A percentile compares a stretch with the other conserved stretches of the same genome.
Conservation (phyloP, 1,140 invertebrate species). For the Pteromalus puparum region DNA sequence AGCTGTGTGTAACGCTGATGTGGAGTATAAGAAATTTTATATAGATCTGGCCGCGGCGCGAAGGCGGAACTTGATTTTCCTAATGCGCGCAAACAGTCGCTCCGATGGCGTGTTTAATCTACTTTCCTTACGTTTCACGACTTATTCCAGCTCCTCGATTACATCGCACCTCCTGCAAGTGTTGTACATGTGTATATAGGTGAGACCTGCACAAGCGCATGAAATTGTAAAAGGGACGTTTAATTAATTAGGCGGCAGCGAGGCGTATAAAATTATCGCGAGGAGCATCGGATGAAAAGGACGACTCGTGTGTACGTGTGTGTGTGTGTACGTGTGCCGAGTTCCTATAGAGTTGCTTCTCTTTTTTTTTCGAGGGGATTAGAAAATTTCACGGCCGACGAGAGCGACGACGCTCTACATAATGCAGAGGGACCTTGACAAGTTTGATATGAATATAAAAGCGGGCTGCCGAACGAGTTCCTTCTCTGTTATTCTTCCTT, state of each 20-base stretch:
- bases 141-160: slow-evolving; percentile 7
- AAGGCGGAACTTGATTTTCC: slow-evolving; percentile 44
- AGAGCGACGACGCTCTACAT: neutral
- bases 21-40: neutral
- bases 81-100: slow-evolving; percentile 25
- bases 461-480: neutral
- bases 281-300: neutral
- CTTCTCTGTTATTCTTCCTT: neutral
- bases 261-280: slow-evolving; percentile 21
- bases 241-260: slow-evolving; percentile 22
- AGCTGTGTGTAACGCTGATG: neutral
- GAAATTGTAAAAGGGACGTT: slow-evolving; percentile 12
- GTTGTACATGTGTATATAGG: neutral
- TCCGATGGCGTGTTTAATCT: slow-evolving; percentile 43
- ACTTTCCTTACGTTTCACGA: slow-evolving; percentile 31
- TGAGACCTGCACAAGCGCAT: neutral
- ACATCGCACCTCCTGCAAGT: neutral
- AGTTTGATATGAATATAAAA: slow-evolving; percentile 25
- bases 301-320: neutral
- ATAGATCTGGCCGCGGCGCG: neutral
- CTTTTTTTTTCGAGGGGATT: slow-evolving; percentile 13
- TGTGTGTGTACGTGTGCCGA: neutral
- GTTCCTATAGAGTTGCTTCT: neutral
- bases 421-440: neutral
- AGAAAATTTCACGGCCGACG: slow-evolving; percentile 31